Conservation (phyloP, 2,113 vertebrate species). For the Lipotes vexillifer region DNA sequence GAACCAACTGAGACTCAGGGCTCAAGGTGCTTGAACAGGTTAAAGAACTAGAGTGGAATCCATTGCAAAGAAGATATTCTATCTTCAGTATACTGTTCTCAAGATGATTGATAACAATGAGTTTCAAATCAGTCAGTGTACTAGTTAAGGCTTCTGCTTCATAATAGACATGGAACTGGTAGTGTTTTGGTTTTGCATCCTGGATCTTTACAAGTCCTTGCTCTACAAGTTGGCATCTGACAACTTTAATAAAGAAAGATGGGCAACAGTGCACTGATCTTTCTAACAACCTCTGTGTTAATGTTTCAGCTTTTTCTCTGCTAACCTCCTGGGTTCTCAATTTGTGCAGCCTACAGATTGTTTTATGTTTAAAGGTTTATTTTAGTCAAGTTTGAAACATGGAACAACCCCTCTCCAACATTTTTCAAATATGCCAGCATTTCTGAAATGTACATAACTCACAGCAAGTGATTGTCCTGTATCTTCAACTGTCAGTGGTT, state of each 20-base stretch:
- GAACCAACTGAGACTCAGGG: not conserved
- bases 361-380: not conserved
- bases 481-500: not conserved
- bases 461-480: not conserved
- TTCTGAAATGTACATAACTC: slow-evolving; percentile 5
- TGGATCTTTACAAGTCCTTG: not conserved
- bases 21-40: not conserved
- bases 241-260: slow-evolving; percentile 17
- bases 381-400: slow-evolving; percentile 27
- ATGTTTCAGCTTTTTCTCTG: not conserved
- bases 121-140: not conserved
- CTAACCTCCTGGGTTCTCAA: not conserved
- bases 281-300: not conserved
- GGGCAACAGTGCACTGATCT: not conserved
- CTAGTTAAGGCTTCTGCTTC: slow-evolving; percentile 4
- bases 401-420: not conserved
- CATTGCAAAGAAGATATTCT: not conserved
- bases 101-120: slow-evolving; percentile 1
- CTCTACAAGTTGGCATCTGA: not conserved
- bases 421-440: not conserved
- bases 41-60: not conserved
- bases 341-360: not conserved
- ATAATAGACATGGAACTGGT: not conserved
- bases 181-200: not conserved
- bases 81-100: not conserved